Conservation (phyloP, 2,797 vertebrate genomes). For the Sebastes hubbsi region DNA sequence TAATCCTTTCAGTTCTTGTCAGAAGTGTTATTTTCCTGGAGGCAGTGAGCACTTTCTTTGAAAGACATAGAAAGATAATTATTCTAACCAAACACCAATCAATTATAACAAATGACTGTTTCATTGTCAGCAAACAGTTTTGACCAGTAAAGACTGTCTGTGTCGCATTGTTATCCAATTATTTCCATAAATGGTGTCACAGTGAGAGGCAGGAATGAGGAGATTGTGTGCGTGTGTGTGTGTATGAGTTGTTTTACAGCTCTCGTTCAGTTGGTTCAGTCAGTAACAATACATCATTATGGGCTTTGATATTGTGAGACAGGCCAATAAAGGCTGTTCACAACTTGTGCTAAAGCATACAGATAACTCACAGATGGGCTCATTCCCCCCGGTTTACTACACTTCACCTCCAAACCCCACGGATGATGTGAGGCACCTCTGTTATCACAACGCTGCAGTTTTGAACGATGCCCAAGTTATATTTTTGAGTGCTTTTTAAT, state of each 20-base stretch:
- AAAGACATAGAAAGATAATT: background rate
- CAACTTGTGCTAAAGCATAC: background rate
- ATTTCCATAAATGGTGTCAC: constrained; percentile 13
- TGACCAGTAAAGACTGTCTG: background rate
- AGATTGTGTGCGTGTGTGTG: background rate
- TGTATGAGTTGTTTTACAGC: constrained; percentile 6
- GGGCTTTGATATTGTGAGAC: constrained; percentile 26
- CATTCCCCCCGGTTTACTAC: background rate
- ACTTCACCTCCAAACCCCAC: constrained; percentile 1
- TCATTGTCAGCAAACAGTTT: constrained; percentile 12
- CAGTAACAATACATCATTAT: constrained; percentile 37
- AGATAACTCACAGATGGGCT: background rate
- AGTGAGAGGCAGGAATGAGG: constrained; percentile 19
- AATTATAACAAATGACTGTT: background rate
- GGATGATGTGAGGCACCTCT: background rate
- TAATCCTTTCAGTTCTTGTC: background rate
- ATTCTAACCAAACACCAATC: background rate
- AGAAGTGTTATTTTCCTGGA: background rate
- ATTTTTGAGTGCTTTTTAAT: background rate
- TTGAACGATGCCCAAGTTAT: background rate
- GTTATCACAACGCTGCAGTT: background rate
- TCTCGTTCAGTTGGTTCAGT: constrained; percentile 11
- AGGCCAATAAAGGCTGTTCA: constrained; percentile 15
- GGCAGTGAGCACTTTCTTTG: background rate
- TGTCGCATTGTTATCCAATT: constrained; percentile 32